Conservation (phyloP, 2,888 invertebrate genomes). For the Lottia gigantea region DNA sequence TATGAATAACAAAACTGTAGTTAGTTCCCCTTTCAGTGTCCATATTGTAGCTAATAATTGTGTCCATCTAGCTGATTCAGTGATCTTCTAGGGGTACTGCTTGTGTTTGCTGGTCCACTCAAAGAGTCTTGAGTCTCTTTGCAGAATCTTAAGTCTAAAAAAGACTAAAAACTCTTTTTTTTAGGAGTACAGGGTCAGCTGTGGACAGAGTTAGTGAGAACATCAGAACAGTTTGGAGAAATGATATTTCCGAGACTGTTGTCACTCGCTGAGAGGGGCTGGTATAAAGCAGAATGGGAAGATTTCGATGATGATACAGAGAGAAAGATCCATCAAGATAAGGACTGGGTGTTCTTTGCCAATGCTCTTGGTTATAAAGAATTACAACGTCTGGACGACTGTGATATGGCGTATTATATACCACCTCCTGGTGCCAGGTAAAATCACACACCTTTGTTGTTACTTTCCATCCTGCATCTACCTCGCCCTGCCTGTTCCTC, state of each 20-base stretch:
- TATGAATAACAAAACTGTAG: no score
- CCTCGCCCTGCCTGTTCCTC: no score
- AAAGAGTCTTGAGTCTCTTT: no score
- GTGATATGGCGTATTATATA: slow-evolving; percentile 54
- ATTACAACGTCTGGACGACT: slow-evolving; percentile 50
- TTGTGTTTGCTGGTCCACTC: no score
- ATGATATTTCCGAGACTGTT: slow-evolving; percentile 58
- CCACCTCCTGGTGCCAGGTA: slow-evolving; percentile 63
- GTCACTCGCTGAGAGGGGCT: slow-evolving; percentile 63
- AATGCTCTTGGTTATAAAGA: slow-evolving; percentile 56
- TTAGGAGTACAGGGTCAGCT: slow-evolving; percentile 64
- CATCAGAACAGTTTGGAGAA: slow-evolving; percentile 49
- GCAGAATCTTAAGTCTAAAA: background rate
- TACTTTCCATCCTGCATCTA: no score
- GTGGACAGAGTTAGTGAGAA: slow-evolving; percentile 60
- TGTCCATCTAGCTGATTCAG: no score
- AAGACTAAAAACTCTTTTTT: background rate
- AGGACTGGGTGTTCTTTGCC: slow-evolving; percentile 61
- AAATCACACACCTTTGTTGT: background rate
- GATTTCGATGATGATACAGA: slow-evolving; percentile 28
- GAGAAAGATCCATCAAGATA: slow-evolving; percentile 28
- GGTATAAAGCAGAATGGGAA: slow-evolving; percentile 64
- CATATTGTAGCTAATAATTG: no score
- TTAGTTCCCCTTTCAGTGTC: no score
- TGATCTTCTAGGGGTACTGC: no score